Evolutionary conservation across 2,888 invertebrate genomes (phyloP).

Genomic region (Hemistola chrysoprasaria): DNA sequence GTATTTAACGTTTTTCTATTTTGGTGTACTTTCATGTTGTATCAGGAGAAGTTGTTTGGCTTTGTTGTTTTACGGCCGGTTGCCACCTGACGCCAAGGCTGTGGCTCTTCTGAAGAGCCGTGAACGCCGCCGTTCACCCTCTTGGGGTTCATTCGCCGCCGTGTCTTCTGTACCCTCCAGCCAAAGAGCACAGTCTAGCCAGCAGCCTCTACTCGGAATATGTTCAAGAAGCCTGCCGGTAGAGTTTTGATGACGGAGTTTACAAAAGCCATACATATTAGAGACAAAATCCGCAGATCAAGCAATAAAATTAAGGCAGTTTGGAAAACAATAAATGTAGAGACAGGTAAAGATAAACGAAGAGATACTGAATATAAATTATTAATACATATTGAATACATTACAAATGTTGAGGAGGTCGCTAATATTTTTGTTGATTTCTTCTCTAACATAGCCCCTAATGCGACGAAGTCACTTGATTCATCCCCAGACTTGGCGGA

Average conservation of each 20-base stretch:
- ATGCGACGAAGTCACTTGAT: no score
- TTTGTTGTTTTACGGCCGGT: conserved; percentile 12
- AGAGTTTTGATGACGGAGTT: conserved; percentile 12
- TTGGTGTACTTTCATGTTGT: conserved; percentile 1
- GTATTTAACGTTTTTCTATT: not conserved
- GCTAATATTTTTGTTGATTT: no score
- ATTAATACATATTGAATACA: no score
- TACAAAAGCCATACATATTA: no score
- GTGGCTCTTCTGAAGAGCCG: not conserved
- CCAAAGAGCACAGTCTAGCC: conserved; percentile 5
- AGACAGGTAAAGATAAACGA: no score
- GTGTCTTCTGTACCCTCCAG: conserved; percentile 18
- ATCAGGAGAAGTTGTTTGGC: conserved; percentile 3
- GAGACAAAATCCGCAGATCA: no score
- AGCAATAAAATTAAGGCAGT: no score
- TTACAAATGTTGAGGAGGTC: no score
- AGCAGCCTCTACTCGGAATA: conserved; percentile 13
- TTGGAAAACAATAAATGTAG: no score
- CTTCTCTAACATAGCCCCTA: no score
- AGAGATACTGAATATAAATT: no score
- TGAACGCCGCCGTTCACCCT: conserved; percentile 22
- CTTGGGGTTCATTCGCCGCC: conserved; percentile 22
- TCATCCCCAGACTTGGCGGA: no score
- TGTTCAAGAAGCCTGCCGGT: conserved; percentile 2
- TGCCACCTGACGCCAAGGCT: conserved; percentile 19